Evolutionary conservation across 2,888 invertebrate species (phyloP).

Genomic region (Hylaea fasciaria): DNA sequence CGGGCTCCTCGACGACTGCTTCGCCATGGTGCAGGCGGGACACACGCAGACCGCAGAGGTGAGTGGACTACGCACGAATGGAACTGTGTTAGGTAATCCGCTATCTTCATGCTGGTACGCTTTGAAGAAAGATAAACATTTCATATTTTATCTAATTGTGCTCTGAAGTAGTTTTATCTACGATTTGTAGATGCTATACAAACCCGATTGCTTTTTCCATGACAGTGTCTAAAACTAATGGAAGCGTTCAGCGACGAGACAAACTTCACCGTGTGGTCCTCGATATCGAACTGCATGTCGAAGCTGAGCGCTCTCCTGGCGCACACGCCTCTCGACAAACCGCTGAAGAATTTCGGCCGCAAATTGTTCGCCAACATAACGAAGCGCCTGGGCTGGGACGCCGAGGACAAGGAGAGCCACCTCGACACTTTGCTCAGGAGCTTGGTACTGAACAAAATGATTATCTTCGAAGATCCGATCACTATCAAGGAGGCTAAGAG

Average conservation of each 20-base stretch:
- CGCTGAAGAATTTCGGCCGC: conserved; percentile 90
- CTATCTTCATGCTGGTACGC: too few species aligned
- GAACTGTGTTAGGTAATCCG: too few species aligned
- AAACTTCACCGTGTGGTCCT: conserved; percentile 97
- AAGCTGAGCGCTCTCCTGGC: conserved; percentile 91
- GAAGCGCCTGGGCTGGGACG: conserved; percentile 93
- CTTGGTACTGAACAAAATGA: conserved; percentile 92
- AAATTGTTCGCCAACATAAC: conserved; percentile 90
- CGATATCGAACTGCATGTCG: conserved; percentile 91
- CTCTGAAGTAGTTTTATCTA: too few species aligned
- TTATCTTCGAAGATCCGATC: conserved; percentile 91
- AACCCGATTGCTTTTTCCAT: not conserved
- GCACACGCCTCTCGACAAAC: conserved; percentile 90
- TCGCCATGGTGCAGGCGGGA: conserved; percentile 96
- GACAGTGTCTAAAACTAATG: conserved; percentile 89
- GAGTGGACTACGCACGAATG: not conserved
- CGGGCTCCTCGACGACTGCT: conserved; percentile 95
- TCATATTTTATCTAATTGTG: too few species aligned
- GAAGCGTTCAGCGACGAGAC: conserved; percentile 93
- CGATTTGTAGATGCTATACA: not conserved
- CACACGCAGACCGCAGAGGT: conserved; percentile 92
- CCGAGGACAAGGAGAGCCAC: conserved; percentile 92
- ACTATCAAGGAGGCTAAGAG: conserved; percentile 91
- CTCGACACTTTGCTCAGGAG: conserved; percentile 94
- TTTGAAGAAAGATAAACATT: too few species aligned